phyloP scores from a whole-genome alignment of 1,140 invertebrate species.

The Muscidifurax raptorellus region DNA sequence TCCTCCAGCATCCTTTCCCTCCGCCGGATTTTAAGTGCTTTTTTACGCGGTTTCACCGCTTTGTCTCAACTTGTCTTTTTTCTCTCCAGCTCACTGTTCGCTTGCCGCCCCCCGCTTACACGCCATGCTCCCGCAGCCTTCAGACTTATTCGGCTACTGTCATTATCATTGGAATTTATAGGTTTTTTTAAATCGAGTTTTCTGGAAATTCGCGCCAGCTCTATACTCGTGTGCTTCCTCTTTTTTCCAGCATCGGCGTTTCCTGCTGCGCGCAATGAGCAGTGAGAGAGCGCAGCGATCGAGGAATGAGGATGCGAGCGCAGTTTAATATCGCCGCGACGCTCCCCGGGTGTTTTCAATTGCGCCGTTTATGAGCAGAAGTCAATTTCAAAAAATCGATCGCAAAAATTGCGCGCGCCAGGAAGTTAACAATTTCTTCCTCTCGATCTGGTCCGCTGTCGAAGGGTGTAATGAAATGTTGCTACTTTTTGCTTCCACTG shows the following conservation, averaged over 20 bases:
- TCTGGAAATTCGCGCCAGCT: background rate
- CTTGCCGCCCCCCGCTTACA: conserved; percentile 52
- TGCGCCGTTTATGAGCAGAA: conserved; percentile 39
- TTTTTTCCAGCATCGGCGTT: background rate
- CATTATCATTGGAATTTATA: background rate
- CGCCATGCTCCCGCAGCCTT: conserved; percentile 14
- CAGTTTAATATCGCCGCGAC: conserved; percentile 17
- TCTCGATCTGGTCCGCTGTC: background rate
- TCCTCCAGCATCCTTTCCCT: conserved; percentile 42
- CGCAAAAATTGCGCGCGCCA: conserved; percentile 38
- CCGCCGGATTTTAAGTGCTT: conserved; percentile 65
- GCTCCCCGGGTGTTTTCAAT: conserved; percentile 41
- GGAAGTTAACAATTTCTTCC: conserved; percentile 43
- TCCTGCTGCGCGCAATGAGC: background rate
- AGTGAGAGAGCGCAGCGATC: no score
- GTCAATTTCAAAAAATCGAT: conserved; percentile 39
- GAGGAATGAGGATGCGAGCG: background rate
- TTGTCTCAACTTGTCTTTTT: conserved; percentile 66
- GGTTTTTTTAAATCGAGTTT: conserved; percentile 9
- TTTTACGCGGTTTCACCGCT: conserved; percentile 70
- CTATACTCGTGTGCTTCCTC: background rate
- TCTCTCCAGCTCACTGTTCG: conserved; percentile 14
- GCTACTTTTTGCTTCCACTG: background rate
- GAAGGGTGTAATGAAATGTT: conserved; percentile 12
- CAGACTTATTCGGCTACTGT: conserved; percentile 38